These are phyloP conservation scores for Brachyhypopomus occidentalis DNA, from an alignment of 2,113 vertebrate genomes.

Conservation along the genomic window DNA sequence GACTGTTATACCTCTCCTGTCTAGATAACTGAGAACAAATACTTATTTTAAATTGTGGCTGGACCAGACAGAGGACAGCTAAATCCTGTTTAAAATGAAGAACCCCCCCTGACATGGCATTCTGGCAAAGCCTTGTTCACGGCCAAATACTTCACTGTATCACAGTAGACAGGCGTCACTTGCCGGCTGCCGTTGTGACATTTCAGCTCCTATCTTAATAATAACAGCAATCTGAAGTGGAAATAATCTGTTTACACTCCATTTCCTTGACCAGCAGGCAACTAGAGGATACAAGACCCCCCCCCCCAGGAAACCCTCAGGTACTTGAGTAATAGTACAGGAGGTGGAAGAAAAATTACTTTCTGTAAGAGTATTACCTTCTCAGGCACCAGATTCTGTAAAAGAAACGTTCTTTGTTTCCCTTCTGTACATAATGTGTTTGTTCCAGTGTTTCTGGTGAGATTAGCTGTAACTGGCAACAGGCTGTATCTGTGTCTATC, in stretches of 20 bases:
- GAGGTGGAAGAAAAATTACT: not conserved
- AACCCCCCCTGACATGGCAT: not conserved
- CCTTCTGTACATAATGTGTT: too few relatives aligned
- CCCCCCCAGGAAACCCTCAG: constrained; percentile 64
- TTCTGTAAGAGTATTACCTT: not conserved
- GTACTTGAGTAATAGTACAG: not conserved
- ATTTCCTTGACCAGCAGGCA: constrained; percentile 68
- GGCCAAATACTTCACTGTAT: constrained; percentile 10
- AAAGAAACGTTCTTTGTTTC: too few relatives aligned
- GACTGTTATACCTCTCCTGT: not conserved
- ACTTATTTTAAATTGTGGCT: not conserved
- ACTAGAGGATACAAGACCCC: constrained; percentile 54
- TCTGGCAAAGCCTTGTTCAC: constrained; percentile 1
- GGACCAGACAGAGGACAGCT: not conserved
- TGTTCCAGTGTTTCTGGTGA: not conserved
- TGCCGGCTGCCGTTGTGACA: constrained; percentile 33
- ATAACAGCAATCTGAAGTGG: constrained; percentile 54
- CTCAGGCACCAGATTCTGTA: too few relatives aligned
- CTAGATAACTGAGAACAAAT: not conserved
- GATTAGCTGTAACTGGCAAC: not conserved
- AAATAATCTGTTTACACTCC: constrained; percentile 71
- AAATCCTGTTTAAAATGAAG: constrained; percentile 9
- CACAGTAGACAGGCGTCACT: constrained; percentile 15
- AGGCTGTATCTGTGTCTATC: not conserved
- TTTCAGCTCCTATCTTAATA: constrained; percentile 49